Evolutionary conservation across 2,888 invertebrate genomes (phyloP), one percentile per base, ranked within the genome.

Genomic region (Lomographa bimaculata): DNA sequence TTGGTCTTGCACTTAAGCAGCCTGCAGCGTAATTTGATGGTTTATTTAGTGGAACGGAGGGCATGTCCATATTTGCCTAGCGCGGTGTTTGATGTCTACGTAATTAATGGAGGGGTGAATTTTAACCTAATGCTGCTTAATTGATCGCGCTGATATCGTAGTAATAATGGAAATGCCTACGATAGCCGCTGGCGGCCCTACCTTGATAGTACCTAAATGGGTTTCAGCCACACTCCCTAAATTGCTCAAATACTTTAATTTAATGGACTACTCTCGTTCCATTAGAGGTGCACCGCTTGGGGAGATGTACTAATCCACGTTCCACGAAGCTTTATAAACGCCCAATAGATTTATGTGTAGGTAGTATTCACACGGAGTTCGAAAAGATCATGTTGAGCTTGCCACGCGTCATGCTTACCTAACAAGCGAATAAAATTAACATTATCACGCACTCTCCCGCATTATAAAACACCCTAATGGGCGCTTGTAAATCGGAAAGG

Each of bases 91-190:
- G 59, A 58, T 66, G 68, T n/a, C 62, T 60, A 50, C 62, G 68
- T 78, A 80, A 82, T 80, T 80, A 79, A 81, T 71, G 74, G 74
- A 68, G 65, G 65, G 77, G 77, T 76, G 72, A 79, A 74, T 80
- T 86, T 83, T 76, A 79, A 75, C 75, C 70, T 81, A 83, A 84
- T 78, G 71, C 63, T 66, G 64, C 73, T 77, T 83, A 86, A 86
- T 82, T 85, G 80, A 82, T 84, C 71, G 70, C 68, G 69, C 71
- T 72, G 76, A 81, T 80, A 81, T 74, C 64, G 58, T 64, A 69
- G 71, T 75, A 67, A 74, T 78, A 76, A 78, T 75, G 66, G 64
- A 66, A 61, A 71, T 70, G 68, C 60, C 55, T 55, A 48, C 56
- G 54, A 64, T 67, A 64, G 58, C 56, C 54, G 46, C 62, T 49